Base-by-base conservation (phyloP, 2,888 invertebrate genomes). In the Malthinus seriepunctatus region DNA sequence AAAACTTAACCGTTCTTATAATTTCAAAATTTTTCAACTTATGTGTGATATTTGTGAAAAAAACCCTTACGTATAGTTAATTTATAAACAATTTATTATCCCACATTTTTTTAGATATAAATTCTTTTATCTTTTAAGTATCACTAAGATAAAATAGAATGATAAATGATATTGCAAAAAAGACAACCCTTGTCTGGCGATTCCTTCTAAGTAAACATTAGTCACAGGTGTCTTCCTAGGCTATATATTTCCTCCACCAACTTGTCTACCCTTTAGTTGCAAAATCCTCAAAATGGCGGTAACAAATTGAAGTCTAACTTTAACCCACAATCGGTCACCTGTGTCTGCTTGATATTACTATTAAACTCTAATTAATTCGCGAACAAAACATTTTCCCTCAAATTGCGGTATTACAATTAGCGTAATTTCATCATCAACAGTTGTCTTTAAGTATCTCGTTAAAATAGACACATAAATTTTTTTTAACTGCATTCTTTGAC, bases 191-290 rank as follows among this genome's bases (percentile, higher is more conserved):
- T 50, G 58, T 60, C 55, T 50, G 12, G 54, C 51, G 50, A 54
- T 59, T 59, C 54, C 58, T 59, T 52, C 39, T 54, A 49, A 55
- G 59, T 47, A 60, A 55, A 60, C 59, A 60, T 60, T 60, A 55
- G 59, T 60, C 59, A 60, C 55, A 58, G 59, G 59, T 60, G 59
- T 60, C 59, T 50, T 60, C 51, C 51, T 47, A 14, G 51, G 47
- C 15, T 8, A 60, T 60, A 60, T 60, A 23, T 23, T 23, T 51
- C 55, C 55, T 55, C 51, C 44, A 37, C 44, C 12, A 59, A 54
- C 50, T 45, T 46, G 46, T 42, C 58, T 53, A 34, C 52, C 52
- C 47, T 32, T 44, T 33, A 11, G 34, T 11, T 48, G 34, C 33
- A 45, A 33, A 48, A 57, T 38, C 51, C 47, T 8, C 32, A 10